Base-by-base conservation (phyloP, 2,797 vertebrate genomes). In the Spondyliosoma cantharus region DNA sequence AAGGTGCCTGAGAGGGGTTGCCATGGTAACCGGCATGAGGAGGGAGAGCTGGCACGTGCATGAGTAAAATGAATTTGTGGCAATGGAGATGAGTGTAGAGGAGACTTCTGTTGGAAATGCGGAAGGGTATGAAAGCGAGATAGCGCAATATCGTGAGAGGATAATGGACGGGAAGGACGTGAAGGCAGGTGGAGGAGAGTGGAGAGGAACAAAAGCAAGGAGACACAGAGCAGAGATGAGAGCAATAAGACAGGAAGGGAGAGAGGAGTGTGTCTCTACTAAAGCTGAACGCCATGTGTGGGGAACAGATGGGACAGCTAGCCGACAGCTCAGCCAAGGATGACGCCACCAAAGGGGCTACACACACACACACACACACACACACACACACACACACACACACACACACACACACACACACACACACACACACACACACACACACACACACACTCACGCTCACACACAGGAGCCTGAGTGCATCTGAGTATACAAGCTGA, bases 281-380 rank as follows among this genome's bases (percentile, higher is more conserved):
- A 86, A 89, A 84, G 78, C 81, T 82, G 82, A 86, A 84, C 65
- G 52, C 90, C 89, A 91, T 90, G 87, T 90, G 91, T 65, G 84
- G 74, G 81, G 91, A 94, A 93, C 94, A 96, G 95, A 95, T 95
- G 95, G 94, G 92, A 94, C 87, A 90, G 88, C 80, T 75, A 91
- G 87, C 86, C 91, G 89, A 92, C 92, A 92, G 90, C 92, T 93
- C 88, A 86, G 90, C 92, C 92, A 91, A 91, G 88, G 88, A 94
- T 93, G 92, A 92, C 75, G 90, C 88, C 87, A 91, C 87, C 87
- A 87, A 76, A 85, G 86, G 88, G 88, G 82, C 88, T 74, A 69
- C 68, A 52, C 56, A 57, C 65, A 53, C 32, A 52, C 63, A 43
- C 58, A 66, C 46, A 71, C 42, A 27, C 69, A 65, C 56, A 73